Base-by-base conservation (phyloP, 2,888 invertebrate species). In the Leptarthrus brevirostris region DNA sequence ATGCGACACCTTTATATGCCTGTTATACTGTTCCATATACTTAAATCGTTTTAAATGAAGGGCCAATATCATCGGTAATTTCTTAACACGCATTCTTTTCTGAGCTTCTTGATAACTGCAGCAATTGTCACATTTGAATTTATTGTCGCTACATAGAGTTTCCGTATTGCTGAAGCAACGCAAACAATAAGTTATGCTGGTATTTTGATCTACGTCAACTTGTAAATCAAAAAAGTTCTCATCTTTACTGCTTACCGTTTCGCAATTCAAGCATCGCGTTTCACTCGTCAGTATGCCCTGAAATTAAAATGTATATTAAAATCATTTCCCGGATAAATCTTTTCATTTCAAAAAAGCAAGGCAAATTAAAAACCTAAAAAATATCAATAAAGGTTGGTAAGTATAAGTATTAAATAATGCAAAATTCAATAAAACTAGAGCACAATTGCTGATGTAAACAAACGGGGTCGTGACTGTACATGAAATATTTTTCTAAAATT, bases 61-160 rank as follows among this genome's bases (percentile, higher is more conserved):
- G 10, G 99, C 99, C 80, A 99, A 88, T 80, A 99, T 97, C 88
- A 97, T 94, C 8, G 99, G 99, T 80, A 98, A 87, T 84, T 98
- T 98, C 87, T 99, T 99, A 10, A 99, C 96, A 76, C 98, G 88
- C 97, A 99, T 99, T 76, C 98, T 91, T 86, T 95, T 96, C 88
- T 98, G 97, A 53, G 98, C 98, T 87, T 99, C 98, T 86, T 99
- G 98, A 86, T 98, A 98, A 86, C 97, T 97, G 87, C 96, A 96
- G 85, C 99, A 99, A 82, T 97, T 95, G 88, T 99, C 98, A 86
- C 99, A 99, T 87, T 98, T 98, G 85, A 99, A 99, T 87, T 99
- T 99, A 88, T 99, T 98, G 86, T 99, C 99, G 81, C 94, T 96
- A 87, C 98, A 97, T 53, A 99, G 89, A 1, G 98, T 99, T 86